Conservation (phyloP, 2,888 invertebrate species). For the Serrognathus titanus region DNA sequence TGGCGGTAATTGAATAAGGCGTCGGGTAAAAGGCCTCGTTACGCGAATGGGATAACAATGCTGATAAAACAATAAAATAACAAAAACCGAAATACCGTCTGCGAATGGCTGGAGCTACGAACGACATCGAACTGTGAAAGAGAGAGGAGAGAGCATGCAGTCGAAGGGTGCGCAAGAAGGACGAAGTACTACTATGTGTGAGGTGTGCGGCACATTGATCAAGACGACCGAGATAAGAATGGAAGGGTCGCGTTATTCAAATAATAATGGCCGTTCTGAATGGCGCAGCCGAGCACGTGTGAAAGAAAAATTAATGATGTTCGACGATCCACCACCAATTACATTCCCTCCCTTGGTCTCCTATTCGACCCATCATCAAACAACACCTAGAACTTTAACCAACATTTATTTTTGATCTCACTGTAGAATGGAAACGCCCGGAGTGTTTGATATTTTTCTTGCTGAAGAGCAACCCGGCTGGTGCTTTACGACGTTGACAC, state of each 20-base stretch:
- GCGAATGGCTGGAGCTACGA: neutral
- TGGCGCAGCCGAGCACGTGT: slow-evolving; percentile 25
- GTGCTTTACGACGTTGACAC: too few relatives aligned
- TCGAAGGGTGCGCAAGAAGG: slow-evolving; percentile 12
- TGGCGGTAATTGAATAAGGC: neutral
- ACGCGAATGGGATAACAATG: slow-evolving; percentile 1
- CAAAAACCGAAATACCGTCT: slow-evolving; percentile 1
- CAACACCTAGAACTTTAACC: too few relatives aligned
- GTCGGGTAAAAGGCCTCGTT: neutral
- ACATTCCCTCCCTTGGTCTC: too few relatives aligned
- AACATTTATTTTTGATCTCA: too few relatives aligned
- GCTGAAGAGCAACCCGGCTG: too few relatives aligned
- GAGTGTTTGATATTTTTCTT: too few relatives aligned
- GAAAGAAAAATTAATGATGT: slow-evolving; percentile 33
- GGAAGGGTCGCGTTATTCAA: slow-evolving; percentile 24
- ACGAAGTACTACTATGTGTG: slow-evolving; percentile 13
- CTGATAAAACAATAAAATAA: slow-evolving; percentile 2
- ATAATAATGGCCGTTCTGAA: slow-evolving; percentile 26
- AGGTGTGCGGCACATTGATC: slow-evolving; percentile 24
- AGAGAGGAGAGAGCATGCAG: slow-evolving; percentile 2
- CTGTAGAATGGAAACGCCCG: too few relatives aligned
- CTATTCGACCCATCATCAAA: too few relatives aligned
- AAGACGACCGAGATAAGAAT: slow-evolving; percentile 22
- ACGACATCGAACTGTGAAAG: neutral
- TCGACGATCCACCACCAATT: slow-evolving; percentile 5